Base-by-base conservation (phyloP, 1,140 invertebrate genomes). In the Idris sp. region DNA sequence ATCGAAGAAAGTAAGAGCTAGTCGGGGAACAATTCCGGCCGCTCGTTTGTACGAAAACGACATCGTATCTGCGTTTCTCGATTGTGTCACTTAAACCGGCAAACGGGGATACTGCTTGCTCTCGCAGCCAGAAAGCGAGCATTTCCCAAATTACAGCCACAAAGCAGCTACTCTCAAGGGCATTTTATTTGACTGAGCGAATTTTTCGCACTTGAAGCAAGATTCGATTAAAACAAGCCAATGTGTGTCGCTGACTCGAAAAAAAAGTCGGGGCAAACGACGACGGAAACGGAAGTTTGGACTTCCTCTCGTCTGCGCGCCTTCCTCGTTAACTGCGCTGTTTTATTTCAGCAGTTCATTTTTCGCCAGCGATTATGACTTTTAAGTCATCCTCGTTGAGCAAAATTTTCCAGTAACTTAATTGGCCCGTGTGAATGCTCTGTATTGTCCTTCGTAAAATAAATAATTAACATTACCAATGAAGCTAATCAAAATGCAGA, bases 201-300 rank as follows among this genome's bases (percentile, higher is more conserved):
- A 69, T 59, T 71, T 65, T 64, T 75, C 53, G 58, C 73, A 65
- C 58, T 68, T 18, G 40, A 62, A 51, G 72, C 56, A 28, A 73
- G 54, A 62, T 64, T 58, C 61, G 72, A 65, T 75, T 65, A 64
- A 64, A 69, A 69, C 51, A 18, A 75, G 19, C 51, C 51, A 44
- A 43, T 25, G 38, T 59, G 43, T 35, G 44, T 74, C 54, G 22
- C 26, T 8, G 22, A 4, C 51, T 67, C 30, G 25, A 56, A 61
- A 46, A 53, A 26, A 38, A 26, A 19, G 28, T 33, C 51, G 51
- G 33, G 58, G 11, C 26, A 56, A n/a, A 13, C 25, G 33, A 4
- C 35, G 33, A 7, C 31, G 49, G 33, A 74, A 74, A 58, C 40
- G 62, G 38, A 41, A 74, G 40, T 54, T 65, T 28, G 46, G 65